Evolutionary conservation across 2,113 vertebrate species (phyloP).

Genomic region (Aix galericulata): DNA sequence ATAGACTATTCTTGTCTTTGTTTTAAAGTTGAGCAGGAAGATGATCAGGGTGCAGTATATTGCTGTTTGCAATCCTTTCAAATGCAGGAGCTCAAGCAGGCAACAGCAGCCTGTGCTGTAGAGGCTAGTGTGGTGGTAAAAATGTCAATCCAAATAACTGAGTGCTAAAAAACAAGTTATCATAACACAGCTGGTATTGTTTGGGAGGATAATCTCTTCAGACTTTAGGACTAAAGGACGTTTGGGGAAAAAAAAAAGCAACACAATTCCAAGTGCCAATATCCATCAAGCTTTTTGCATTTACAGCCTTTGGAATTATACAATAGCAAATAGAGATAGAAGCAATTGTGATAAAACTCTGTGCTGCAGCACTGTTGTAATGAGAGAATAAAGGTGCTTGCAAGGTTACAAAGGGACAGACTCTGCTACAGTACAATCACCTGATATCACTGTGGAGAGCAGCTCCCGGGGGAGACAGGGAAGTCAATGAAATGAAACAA

Average conservation of each 20-base stretch:
- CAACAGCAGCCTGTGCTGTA: not conserved
- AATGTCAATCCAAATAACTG: not conserved
- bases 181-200: not conserved
- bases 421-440: not conserved
- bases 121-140: not conserved
- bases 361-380: rapidly evolving
- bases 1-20: not conserved
- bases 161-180: not conserved
- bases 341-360: not conserved
- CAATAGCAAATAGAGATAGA: not conserved
- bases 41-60: not conserved
- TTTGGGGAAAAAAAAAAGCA: not conserved
- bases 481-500: not conserved
- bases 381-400: not conserved
- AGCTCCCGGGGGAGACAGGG: not conserved
- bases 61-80: not conserved
- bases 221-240: not conserved
- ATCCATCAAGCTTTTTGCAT: not conserved
- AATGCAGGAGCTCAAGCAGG: not conserved
- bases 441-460: not conserved
- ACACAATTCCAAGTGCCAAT: not conserved
- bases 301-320: not conserved
- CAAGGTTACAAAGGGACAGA: not conserved
- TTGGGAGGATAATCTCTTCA: not conserved
- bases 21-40: not conserved